phyloP scores from a whole-genome alignment of 2,113 vertebrate genomes.

The Plecotus auritus region DNA sequence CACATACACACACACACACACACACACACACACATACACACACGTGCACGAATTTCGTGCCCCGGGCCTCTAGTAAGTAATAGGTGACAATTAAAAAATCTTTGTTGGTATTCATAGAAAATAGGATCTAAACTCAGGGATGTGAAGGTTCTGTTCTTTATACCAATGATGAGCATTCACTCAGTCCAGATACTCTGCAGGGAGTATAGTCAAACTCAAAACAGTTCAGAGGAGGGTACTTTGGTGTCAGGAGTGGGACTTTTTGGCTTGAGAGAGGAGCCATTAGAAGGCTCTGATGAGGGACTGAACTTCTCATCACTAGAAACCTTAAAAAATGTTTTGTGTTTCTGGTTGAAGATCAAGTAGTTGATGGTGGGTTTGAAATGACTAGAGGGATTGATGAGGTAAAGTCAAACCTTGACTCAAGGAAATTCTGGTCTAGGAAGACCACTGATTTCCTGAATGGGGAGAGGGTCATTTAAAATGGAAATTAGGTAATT shows the following conservation, averaged over 20 bases:
- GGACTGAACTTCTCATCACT: background rate
- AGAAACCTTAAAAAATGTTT: background rate
- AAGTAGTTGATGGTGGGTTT: conserved; percentile 3
- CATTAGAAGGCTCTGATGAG: background rate
- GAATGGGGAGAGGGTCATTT: conserved; percentile 23
- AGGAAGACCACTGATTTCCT: background rate
- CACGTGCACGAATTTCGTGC: too few species aligned
- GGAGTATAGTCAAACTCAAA: background rate
- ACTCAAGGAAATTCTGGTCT: conserved; percentile 50
- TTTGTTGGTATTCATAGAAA: background rate
- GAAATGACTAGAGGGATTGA: conserved; percentile 1
- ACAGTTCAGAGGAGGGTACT: background rate
- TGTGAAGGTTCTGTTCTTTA: background rate
- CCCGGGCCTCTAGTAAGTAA: background rate
- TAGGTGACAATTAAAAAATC: background rate
- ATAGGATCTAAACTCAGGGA: background rate
- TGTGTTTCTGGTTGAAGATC: conserved; percentile 20
- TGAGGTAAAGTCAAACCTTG: conserved; percentile 34
- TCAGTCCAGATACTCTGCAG: background rate
- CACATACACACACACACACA: too few species aligned
- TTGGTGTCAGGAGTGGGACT: background rate
- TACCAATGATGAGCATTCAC: background rate
- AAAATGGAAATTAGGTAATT: conserved; percentile 60
- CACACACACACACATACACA: too few species aligned
- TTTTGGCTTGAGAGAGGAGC: background rate